A percentile compares a stretch with the other conserved stretches of the same genome.
These are phyloP conservation scores for Hyposmocoma kahamanoa DNA, from an alignment of 1,140 invertebrate genomes.

Conservation along the genomic window DNA sequence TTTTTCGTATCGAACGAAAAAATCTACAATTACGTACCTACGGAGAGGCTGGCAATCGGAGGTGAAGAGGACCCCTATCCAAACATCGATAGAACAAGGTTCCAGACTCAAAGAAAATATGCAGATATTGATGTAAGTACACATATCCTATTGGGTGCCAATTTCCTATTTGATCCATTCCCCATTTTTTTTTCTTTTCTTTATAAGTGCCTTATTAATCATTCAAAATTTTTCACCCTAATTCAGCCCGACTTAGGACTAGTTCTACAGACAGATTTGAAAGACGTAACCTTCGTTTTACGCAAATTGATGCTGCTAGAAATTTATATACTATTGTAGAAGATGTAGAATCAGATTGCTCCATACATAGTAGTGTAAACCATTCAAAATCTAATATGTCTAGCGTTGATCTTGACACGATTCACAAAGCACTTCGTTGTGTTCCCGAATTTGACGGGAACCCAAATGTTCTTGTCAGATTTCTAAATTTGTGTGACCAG, in stretches of 20 bases:
- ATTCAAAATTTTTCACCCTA: conserved; percentile 7
- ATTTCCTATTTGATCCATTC: neutral
- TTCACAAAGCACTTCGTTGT: conserved; percentile 1
- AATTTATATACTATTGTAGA: neutral
- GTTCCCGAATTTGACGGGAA: conserved; percentile 3
- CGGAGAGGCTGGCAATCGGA: neutral
- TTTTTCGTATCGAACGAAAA: neutral
- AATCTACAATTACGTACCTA: conserved; percentile 3
- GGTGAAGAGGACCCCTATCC: conserved; percentile 5
- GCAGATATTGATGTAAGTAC: conserved; percentile 3
- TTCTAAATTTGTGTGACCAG: conserved; percentile 1
- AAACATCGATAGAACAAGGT: conserved; percentile 4
- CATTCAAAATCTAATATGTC: neutral
- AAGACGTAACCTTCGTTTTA: neutral
- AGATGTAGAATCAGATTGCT: neutral
- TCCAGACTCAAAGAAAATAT: conserved; percentile 3
- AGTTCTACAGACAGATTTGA: neutral
- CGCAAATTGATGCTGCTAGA: neutral
- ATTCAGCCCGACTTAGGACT: neutral
- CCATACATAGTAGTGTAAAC: neutral
- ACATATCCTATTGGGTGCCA: conserved; percentile 3
- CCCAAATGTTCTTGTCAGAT: conserved; percentile 1
- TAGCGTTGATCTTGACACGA: conserved; percentile 3
- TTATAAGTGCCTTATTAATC: neutral
- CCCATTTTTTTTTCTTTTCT: neutral